A percentile compares a stretch with the other conserved stretches of the same genome.
phyloP scores from a whole-genome alignment of 1,140 invertebrate species.

The Calliopsis andreniformis region DNA sequence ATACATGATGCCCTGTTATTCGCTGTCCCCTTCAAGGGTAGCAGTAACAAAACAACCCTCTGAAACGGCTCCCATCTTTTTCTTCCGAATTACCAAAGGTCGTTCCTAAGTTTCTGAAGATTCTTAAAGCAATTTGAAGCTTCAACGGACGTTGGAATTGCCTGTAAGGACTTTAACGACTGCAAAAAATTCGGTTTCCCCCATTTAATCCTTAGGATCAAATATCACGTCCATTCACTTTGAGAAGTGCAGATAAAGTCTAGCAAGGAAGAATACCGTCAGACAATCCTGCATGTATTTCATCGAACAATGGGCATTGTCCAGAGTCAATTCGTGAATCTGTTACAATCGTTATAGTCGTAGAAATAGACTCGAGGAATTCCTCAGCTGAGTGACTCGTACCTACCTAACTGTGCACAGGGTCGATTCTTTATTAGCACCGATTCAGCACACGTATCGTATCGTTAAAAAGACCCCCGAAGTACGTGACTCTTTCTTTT shows the following conservation, averaged over 20 bases:
- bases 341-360: background rate
- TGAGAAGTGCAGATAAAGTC: background rate
- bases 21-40: too few relatives aligned
- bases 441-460: background rate
- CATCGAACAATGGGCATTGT: slow-evolving; percentile 15
- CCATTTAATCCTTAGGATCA: too few relatives aligned
- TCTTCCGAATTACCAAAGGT: background rate
- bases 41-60: too few relatives aligned
- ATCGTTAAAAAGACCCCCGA: background rate
- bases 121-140: slow-evolving; percentile 8
- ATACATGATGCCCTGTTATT: too few relatives aligned
- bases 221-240: background rate
- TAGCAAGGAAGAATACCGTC: too few relatives aligned
- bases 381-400: background rate
- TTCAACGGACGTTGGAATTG: background rate
- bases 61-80: too few relatives aligned
- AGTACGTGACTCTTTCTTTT: background rate
- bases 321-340: background rate
- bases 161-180: too few relatives aligned
- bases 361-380: background rate
- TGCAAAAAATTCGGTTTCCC: slow-evolving; percentile 20
- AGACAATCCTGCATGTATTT: background rate
- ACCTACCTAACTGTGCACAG: background rate
- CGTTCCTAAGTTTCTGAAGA: slow-evolving; percentile 12
- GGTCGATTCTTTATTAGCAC: background rate